Base-by-base conservation (phyloP, 2,888 invertebrate genomes). In the Nephrotoma flavescens region DNA sequence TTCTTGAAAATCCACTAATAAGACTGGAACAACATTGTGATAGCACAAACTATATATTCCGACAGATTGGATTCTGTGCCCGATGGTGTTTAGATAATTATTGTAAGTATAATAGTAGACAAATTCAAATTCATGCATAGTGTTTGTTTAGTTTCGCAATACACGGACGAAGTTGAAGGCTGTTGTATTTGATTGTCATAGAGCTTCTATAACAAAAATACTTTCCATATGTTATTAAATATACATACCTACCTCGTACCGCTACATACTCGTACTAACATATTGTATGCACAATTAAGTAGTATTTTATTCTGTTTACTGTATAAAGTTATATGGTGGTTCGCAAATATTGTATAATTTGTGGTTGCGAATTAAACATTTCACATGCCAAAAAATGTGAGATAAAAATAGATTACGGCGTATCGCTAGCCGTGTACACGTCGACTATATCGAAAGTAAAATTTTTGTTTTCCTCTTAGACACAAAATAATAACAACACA, bases 41-140 rank as follows among this genome's bases (percentile, higher is more conserved):
- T 86, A 93, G 94, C 87, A 91, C 91, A 0, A 94, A 96, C 90
- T 95, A 93, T 89, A 92, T 94, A 85, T 94, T 95, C 92, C 93
- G 96, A 87, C 97, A 98, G 92, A 96, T 97, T 87, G 97, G 97
- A 52, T 98, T 98, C 91, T 97, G 97, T 91, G 96, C 98, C 42
- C 95, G 96, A 88, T 98, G 98, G 98, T 95, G 96, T 88, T 93
- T 98, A 87, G 98, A 98, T 92, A 98, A 98, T 91, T 92, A 97
- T 88, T 98, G 96, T 96, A 92, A 94, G 94, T 92, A 86, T 41
- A 41, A 9, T 15, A 15, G 42, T 31, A 15, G 1, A 42, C 1
- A 84, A 85, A 85, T 42, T 15, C 7, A 3, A 15, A 6, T 57
- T n/a, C 12, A 12, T 57, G 6, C 52, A 15, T 57, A 12, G 5